A percentile compares a stretch with the other conserved stretches of the same genome.
phyloP scores from a whole-genome alignment of 2,797 vertebrate species.

The Phrynocephalus forsythii region DNA sequence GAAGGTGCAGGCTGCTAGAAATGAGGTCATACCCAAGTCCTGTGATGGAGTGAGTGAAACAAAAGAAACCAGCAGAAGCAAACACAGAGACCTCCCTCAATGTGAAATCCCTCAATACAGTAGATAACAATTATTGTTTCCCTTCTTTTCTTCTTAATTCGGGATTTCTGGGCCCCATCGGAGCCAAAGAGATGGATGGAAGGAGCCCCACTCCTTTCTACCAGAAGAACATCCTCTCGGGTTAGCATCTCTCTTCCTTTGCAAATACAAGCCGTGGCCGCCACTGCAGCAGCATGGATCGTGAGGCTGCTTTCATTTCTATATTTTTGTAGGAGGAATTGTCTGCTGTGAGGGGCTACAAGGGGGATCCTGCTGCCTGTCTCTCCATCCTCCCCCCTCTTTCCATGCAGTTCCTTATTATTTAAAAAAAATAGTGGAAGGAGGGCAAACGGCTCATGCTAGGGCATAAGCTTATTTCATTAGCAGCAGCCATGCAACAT shows the following conservation, averaged over 20 bases:
- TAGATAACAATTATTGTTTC: neutral
- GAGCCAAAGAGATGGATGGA: neutral
- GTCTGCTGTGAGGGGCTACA: neutral
- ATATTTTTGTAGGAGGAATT: neutral
- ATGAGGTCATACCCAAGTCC: neutral
- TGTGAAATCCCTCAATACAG: too few species aligned
- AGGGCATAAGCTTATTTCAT: constrained; percentile 10
- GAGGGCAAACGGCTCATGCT: neutral
- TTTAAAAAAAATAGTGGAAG: neutral
- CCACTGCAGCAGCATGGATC: too few species aligned
- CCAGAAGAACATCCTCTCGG: too few species aligned
- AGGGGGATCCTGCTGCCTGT: neutral
- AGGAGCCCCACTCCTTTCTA: neutral
- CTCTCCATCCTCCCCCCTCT: too few species aligned
- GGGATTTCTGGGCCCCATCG: too few species aligned
- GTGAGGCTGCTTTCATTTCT: neutral
- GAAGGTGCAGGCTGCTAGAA: neutral
- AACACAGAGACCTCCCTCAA: too few species aligned
- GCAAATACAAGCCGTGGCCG: too few species aligned
- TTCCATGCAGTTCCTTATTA: neutral
- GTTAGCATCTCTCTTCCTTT: neutral
- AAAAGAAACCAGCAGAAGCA: neutral
- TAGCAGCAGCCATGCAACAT: neutral
- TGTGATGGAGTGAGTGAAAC: too few species aligned
- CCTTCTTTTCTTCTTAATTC: neutral